These are phyloP conservation scores for Nowickia ferox DNA, from an alignment of 2,888 invertebrate genomes.

Conservation along the genomic window DNA sequence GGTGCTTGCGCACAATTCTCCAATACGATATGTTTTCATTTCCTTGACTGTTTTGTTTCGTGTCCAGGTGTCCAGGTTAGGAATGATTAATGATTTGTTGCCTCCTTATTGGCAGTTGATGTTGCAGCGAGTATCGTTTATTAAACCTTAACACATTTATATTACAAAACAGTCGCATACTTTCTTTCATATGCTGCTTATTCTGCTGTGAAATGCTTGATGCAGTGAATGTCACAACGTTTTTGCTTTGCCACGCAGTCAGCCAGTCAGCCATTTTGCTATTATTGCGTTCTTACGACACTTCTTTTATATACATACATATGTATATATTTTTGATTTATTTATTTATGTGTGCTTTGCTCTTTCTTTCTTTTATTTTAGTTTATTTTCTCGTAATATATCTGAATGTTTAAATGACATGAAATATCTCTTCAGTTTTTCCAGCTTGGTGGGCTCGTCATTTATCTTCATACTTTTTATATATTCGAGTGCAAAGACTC, in stretches of 20 bases:
- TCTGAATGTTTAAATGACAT: conserved; percentile 26
- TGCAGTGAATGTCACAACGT: conserved; percentile 37
- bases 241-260: conserved; percentile 16
- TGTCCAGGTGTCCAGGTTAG: background rate
- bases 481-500: conserved; percentile 1
- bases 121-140: background rate
- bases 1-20: background rate
- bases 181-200: background rate
- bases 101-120: conserved; percentile 52
- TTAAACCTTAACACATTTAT: background rate
- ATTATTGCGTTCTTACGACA: conserved; percentile 1
- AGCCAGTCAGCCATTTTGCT: background rate
- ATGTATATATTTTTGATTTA: background rate
- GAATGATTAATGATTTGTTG: conserved; percentile 59
- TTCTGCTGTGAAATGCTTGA: background rate
- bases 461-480: conserved; percentile 57
- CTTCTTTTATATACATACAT: conserved; percentile 25
- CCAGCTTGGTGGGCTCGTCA: conserved; percentile 52
- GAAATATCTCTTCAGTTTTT: conserved; percentile 42
- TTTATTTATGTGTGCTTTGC: background rate
- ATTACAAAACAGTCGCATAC: background rate
- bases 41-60: background rate
- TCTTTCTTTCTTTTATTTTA: conserved; percentile 3
- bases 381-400: background rate
- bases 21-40: conserved; percentile 17